Conservation (phyloP, 2,797 vertebrate genomes). For the Knipowitschia caucasica region DNA sequence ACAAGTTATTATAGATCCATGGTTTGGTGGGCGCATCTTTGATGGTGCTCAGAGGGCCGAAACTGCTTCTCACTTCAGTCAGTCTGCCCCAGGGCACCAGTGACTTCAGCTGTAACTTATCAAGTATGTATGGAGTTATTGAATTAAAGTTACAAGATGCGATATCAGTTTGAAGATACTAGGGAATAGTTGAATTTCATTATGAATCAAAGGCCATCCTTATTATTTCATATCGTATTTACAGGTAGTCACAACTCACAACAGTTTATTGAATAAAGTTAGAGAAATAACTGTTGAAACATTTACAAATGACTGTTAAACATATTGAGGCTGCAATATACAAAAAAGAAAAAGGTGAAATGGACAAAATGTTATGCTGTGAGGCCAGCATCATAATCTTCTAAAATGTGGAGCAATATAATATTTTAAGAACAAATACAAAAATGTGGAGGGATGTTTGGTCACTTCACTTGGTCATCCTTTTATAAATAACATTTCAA, state of each 20-base stretch:
- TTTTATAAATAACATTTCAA: slow-evolving; percentile 75
- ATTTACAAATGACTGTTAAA: slow-evolving; percentile 35
- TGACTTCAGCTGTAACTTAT: no score
- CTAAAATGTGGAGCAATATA: slow-evolving; percentile 47
- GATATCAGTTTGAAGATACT: no score
- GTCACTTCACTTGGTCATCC: slow-evolving; percentile 68
- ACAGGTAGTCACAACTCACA: slow-evolving; percentile 62
- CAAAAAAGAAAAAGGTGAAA: slow-evolving; percentile 56
- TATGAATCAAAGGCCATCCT: background rate
- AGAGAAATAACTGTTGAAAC: slow-evolving; percentile 46
- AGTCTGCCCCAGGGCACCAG: no score
- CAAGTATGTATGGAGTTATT: no score
- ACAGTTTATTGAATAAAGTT: slow-evolving; percentile 61
- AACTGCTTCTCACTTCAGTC: no score
- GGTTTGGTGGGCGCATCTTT: no score
- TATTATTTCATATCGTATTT: background rate
- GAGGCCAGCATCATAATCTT: slow-evolving; percentile 28
- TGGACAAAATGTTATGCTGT: slow-evolving; percentile 24
- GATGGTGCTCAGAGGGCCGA: no score
- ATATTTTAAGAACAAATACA: slow-evolving; percentile 68
- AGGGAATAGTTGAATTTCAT: background rate
- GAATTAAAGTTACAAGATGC: no score
- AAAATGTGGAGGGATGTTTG: slow-evolving; percentile 61
- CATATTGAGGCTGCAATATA: slow-evolving; percentile 45
- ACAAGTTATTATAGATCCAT: no score